phyloP scores from a whole-genome alignment of 2,113 vertebrate genomes.

The Cyanistes caeruleus region DNA sequence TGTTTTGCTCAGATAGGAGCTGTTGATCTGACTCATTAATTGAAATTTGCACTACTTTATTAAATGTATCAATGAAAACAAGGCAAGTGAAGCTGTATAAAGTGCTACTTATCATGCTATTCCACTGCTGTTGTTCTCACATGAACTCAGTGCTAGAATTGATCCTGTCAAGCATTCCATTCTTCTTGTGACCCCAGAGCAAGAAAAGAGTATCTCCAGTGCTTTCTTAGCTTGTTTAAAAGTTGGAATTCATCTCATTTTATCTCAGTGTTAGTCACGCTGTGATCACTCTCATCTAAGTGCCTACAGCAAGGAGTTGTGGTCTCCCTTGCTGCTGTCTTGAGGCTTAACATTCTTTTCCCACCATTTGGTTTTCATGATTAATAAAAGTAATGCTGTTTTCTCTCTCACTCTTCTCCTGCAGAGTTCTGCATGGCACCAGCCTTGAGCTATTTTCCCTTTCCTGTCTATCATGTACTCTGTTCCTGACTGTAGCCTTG shows the following conservation, averaged over 20 bases:
- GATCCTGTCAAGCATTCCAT: not conserved
- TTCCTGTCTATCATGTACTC: not conserved
- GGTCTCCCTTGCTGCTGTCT: not conserved
- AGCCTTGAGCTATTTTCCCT: not conserved
- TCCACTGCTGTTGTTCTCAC: not conserved
- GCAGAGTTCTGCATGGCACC: not conserved
- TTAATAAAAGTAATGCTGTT: not conserved
- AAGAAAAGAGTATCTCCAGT: not conserved
- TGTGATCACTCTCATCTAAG: not conserved
- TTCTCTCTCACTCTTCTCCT: not conserved
- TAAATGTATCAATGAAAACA: not conserved
- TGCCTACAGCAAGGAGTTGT: not conserved
- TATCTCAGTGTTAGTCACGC: not conserved
- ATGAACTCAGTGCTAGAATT: not conserved
- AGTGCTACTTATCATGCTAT: not conserved
- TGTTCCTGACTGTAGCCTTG: not conserved
- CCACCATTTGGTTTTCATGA: not conserved
- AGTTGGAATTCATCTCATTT: not conserved
- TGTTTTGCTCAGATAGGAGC: accelerated
- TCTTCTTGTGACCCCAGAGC: not conserved
- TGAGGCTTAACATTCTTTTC: not conserved
- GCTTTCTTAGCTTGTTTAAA: not conserved
- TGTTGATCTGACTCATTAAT: not conserved
- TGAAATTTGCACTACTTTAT: not conserved
- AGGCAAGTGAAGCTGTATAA: not conserved